phyloP scores from a whole-genome alignment of 2,888 invertebrate genomes.

The Idaea straminata region DNA sequence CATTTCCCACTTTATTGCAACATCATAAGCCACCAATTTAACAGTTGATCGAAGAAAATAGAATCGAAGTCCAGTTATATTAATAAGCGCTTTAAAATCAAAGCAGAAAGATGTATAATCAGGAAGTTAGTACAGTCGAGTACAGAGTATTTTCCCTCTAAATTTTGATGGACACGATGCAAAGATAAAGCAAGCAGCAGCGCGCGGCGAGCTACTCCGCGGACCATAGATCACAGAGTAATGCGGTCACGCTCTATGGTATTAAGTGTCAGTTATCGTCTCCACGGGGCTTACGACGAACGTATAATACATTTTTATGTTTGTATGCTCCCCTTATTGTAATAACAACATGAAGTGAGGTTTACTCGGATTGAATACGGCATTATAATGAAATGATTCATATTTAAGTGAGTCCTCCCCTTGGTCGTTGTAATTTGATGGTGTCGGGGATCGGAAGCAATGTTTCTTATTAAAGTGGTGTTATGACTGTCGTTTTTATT shows the following conservation, averaged over 20 bases:
- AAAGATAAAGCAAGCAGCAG: conserved; percentile 55
- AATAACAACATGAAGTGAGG: conserved; percentile 77
- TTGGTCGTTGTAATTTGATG: conserved; percentile 68
- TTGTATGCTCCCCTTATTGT: conserved; percentile 70
- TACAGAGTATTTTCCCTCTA: conserved; percentile 54
- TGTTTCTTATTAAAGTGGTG: conserved; percentile 78
- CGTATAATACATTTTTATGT: conserved; percentile 72
- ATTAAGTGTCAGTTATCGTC: conserved; percentile 79
- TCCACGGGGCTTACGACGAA: conserved; percentile 71
- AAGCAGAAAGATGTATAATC: conserved; percentile 39
- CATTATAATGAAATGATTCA: conserved; percentile 81
- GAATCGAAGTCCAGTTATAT: conserved; percentile 3
- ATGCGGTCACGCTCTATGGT: conserved; percentile 79
- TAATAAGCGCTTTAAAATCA: conserved; percentile 28
- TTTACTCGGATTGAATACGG: conserved; percentile 79
- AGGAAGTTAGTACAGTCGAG: conserved; percentile 36
- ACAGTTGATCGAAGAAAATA: background rate
- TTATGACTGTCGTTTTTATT: conserved; percentile 68
- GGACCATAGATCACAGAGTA: conserved; percentile 77
- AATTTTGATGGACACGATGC: conserved; percentile 63
- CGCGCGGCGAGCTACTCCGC: conserved; percentile 47
- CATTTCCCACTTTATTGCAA: conserved; percentile 45
- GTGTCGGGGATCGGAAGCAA: conserved; percentile 72
- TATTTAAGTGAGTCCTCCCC: conserved; percentile 80
- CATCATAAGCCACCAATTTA: conserved; percentile 28